Conservation (phyloP, 2,113 vertebrate species). For the Saccopteryx leptura region DNA sequence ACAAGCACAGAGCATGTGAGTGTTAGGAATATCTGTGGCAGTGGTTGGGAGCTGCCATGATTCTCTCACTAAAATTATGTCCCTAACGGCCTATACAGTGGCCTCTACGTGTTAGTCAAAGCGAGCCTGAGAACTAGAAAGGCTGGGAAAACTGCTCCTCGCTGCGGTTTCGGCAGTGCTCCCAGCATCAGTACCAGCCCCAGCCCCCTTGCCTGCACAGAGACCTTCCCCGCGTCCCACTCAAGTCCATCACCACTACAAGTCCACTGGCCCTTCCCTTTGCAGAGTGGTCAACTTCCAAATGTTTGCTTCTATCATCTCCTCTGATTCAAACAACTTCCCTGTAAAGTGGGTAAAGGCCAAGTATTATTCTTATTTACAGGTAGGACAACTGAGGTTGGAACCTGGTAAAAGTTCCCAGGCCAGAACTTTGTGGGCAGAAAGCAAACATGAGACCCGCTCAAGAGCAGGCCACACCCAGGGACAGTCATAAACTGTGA, state of each 20-base stretch:
- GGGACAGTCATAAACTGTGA: not conserved
- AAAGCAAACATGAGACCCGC: not conserved
- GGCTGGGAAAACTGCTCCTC: not conserved
- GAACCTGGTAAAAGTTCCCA: not conserved
- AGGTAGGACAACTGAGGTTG: not conserved
- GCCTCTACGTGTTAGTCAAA: not conserved
- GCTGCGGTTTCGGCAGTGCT: not conserved
- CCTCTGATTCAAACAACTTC: constrained; percentile 1
- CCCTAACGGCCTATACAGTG: not conserved
- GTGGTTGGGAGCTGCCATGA: not conserved
- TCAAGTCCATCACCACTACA: not conserved
- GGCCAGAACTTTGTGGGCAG: not conserved
- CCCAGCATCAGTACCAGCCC: not conserved
- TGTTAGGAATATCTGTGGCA: not conserved
- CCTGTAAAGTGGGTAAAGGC: not conserved
- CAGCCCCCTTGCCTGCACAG: not conserved
- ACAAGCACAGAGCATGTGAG: not conserved
- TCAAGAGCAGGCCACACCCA: not conserved
- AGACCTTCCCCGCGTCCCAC: not conserved
- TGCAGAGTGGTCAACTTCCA: not conserved
- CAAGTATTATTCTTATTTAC: not conserved
- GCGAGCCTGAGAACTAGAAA: not conserved
- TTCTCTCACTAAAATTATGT: not conserved
- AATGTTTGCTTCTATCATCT: not conserved
- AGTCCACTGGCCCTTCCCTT: not conserved